Base-by-base conservation (phyloP, 2,797 vertebrate species). In the Hipposideros larvatus region DNA sequence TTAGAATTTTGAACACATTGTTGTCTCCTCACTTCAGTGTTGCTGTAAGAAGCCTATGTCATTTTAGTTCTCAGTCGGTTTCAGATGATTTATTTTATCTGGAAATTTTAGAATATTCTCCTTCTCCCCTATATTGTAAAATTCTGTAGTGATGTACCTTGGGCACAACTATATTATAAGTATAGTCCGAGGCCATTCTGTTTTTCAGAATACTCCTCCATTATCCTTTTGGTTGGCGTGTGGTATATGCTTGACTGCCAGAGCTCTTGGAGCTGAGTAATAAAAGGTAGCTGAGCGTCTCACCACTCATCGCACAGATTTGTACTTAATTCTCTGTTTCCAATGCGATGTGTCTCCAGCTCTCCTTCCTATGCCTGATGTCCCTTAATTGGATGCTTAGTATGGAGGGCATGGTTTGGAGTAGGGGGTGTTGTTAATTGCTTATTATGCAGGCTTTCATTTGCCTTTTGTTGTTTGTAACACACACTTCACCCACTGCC, bases 81-180 rank as follows among this genome's bases (percentile, higher is more conserved):
- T 87, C 51, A 26, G 53, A 48, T 78, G 57, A 57, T 70, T 83
- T 75, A 55, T 75, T 77, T 93, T 95, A 82, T 87, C 46, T 71
- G 16, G n/a, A 89, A 86, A 74, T 65, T 70, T 66, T 83, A 48
- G 34, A 15, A 43, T 57, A 16, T 31, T 77, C 22, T 85, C 21
- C 21, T 88, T 87, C 5, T 65, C 37, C 8, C 2, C 18, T 71
- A 7, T 19, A 3, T 51, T 93, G 53, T 82, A 31, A 80, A 31
- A 4, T 51, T 86, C 77, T 80, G 28, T 82, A 11, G 21, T 31
- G 9, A 19, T 43, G 21, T 63, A 53, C 31, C 34, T 80, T 15
- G 28, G 16, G 13, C 71, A 63, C 61, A 28, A 11, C 66, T 21
- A 53, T 68, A 24, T 70, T 65, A 7, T 53, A 26, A 59, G 4